A percentile compares a stretch with the other conserved stretches of the same genome.
phyloP scores from a whole-genome alignment of 2,888 invertebrate species.

The Nesidiocoris tenuis region DNA sequence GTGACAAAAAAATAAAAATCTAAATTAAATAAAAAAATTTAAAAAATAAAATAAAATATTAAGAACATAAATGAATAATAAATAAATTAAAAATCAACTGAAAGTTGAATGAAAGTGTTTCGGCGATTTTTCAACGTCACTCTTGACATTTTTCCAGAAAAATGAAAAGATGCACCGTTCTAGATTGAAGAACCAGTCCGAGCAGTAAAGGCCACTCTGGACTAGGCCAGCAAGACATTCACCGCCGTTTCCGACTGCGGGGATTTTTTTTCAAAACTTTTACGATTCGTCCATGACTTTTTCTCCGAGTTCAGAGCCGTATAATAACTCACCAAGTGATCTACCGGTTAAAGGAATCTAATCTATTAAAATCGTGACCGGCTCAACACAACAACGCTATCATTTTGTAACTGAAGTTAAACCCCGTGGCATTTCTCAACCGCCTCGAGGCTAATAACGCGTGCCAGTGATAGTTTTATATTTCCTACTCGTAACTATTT shows the following conservation, averaged over 20 bases:
- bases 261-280: conserved; percentile 24
- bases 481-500: background rate
- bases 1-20: too few species aligned
- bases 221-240: background rate
- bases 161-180: too few species aligned
- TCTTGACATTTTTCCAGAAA: too few species aligned
- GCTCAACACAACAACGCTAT: conserved; percentile 26
- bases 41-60: too few species aligned
- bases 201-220: background rate
- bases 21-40: too few species aligned
- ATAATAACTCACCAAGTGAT: conserved; percentile 5
- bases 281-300: conserved; percentile 37
- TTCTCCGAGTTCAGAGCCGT: background rate
- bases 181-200: too few species aligned
- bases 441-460: background rate
- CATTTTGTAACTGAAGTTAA: conserved; percentile 15
- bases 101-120: too few species aligned
- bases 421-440: conserved; percentile 11
- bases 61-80: too few species aligned
- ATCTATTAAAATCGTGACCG: conserved; percentile 37
- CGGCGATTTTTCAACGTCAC: too few species aligned
- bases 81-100: too few species aligned
- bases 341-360: conserved; percentile 24
- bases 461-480: background rate
- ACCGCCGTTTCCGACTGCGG: background rate